Evolutionary conservation across 2,797 vertebrate genomes (phyloP), one percentile per base, ranked within the genome.

Genomic region (Ceryle rudis): DNA sequence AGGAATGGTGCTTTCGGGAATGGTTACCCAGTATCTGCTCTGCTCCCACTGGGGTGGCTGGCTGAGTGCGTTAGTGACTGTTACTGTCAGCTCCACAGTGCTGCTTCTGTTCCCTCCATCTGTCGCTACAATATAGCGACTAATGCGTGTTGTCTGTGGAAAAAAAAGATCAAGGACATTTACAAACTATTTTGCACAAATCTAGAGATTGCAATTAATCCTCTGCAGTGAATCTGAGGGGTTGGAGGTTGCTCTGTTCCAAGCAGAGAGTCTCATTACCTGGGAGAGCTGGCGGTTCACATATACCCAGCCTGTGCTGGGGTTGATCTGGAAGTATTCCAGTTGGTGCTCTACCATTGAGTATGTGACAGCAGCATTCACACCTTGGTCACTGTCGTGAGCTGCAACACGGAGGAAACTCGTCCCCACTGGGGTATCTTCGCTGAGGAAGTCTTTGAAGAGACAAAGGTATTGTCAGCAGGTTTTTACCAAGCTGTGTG

Each of bases 381-480:
- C 98, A 28, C 99, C 99, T 95, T 99, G 99, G 98, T 99, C 99
- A 10, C 98, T 98, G 47, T 99, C 99, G 16, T 98, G 98, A 51
- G 99, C 99, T 3, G 98, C 98, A 6, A 98, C 98, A 39, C 96
- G 98, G 85, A 99, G 97, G 93, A 99, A 99, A 93, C 99, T 99
- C 5, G 97, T 99, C 47, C 99, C 99, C 49, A 99, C 98, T 0
- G 98, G 97, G 17, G 98, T 98, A 95, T 99, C 99, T 92, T 99
- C 98, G 0, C 98, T 98, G 79, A 99, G 98, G 92, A 99, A 99
- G 90, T 99, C 99, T 99, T 97, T 41, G 55, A 54, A 95, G 95
- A 86, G 69, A 95, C 39, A 94, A 72, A 78, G 20, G 26, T 23
- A 42, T 8, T 37, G 65, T 94, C 64, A 97, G 61, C 25, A 89